These are phyloP conservation scores for Calonectris borealis DNA, from an alignment of 2,113 vertebrate species.

Conservation along the genomic window DNA sequence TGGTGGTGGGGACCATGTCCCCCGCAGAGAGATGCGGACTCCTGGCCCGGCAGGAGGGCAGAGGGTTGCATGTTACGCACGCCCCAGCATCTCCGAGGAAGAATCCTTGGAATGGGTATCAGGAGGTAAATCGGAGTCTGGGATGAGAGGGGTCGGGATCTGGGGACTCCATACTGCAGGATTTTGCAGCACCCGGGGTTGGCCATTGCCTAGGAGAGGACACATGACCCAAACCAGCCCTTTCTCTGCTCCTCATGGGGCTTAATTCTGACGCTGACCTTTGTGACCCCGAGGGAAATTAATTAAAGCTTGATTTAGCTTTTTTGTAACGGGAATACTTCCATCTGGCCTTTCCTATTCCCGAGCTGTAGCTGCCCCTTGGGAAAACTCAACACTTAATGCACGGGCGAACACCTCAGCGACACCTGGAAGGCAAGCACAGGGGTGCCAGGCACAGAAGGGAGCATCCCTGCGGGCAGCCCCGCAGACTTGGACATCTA, in stretches of 20 bases:
- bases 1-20: accelerated
- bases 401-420: accelerated
- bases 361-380: background rate
- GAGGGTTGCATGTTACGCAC: background rate
- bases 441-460: background rate
- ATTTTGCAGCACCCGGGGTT: background rate
- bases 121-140: background rate
- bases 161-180: background rate
- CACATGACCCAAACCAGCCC: background rate
- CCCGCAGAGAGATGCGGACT: accelerated
- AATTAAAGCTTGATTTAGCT: background rate
- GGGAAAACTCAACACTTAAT: background rate
- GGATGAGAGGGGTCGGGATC: accelerated
- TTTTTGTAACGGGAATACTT: background rate
- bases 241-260: background rate
- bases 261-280: background rate
- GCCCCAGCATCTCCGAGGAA: background rate
- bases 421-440: accelerated
- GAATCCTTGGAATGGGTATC: background rate
- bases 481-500: accelerated
- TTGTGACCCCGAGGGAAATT: background rate
- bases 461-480: background rate
- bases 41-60: background rate
- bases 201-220: background rate
- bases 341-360: background rate